Conservation (phyloP, 2,888 invertebrate genomes). For the Ellobium chinense region DNA sequence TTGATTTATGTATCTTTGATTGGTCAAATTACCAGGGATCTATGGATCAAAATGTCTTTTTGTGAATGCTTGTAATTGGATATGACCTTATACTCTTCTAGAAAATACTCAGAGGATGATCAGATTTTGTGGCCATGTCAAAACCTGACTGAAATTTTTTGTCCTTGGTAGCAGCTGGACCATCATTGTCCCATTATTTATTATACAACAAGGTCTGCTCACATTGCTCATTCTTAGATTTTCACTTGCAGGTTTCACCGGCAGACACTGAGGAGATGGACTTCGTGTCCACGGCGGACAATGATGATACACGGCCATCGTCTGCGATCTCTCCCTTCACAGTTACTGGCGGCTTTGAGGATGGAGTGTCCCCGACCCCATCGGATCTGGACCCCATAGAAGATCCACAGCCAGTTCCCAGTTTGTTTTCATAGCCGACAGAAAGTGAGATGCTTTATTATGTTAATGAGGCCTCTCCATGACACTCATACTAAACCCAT, state of each 20-base stretch:
- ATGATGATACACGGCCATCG: slow-evolving; percentile 57
- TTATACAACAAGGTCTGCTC: no score
- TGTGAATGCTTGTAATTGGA: no score
- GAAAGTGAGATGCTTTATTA: neutral
- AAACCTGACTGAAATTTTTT: no score
- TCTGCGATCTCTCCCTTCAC: slow-evolving; percentile 69
- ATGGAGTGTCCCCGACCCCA: slow-evolving; percentile 55
- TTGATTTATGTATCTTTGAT: no score
- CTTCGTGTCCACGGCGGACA: slow-evolving; percentile 65
- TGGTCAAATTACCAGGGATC: no score
- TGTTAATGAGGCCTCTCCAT: neutral
- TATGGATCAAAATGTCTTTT: no score
- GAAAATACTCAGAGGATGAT: no score
- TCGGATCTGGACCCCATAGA: slow-evolving; percentile 69
- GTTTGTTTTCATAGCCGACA: slow-evolving; percentile 22
- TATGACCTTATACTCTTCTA: no score
- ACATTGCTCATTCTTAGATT: neutral
- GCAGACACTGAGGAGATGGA: slow-evolving; percentile 66
- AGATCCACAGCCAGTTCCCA: slow-evolving; percentile 47
- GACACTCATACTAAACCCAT: no score
- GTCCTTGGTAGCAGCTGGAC: no score
- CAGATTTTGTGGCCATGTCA: no score
- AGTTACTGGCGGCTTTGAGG: slow-evolving; percentile 71
- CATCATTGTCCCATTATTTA: no score
- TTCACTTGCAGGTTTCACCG: slow-evolving; percentile 48